Evolutionary conservation across 1,140 invertebrate genomes (phyloP).

Genomic region (Tribolium madens): DNA sequence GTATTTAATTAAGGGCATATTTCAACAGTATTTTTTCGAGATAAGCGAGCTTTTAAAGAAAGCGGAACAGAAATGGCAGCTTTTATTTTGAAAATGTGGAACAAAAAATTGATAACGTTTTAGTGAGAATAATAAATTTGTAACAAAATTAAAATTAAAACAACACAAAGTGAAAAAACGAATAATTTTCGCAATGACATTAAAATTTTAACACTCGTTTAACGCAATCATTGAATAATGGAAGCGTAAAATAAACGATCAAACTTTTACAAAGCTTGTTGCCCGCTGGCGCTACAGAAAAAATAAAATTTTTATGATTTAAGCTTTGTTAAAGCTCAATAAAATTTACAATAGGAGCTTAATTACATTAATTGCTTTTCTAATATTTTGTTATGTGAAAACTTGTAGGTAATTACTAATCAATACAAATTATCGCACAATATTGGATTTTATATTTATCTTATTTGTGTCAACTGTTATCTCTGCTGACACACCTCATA

Average conservation of each 20-base stretch:
- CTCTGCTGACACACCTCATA: neutral
- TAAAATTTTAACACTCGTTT: constrained; percentile 12
- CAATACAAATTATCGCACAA: too few relatives aligned
- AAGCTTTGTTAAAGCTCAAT: neutral
- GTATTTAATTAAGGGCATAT: constrained; percentile 11
- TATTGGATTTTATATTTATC: too few relatives aligned
- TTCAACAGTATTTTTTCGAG: constrained; percentile 1
- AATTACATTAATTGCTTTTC: neutral
- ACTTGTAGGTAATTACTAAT: too few relatives aligned
- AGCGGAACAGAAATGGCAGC: neutral
- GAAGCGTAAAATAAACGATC: neutral
- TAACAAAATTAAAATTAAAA: too few relatives aligned
- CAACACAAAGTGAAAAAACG: neutral
- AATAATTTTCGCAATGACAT: neutral
- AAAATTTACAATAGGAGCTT: neutral
- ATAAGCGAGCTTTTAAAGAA: constrained; percentile 27
- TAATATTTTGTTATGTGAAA: too few relatives aligned
- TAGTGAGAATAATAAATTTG: neutral
- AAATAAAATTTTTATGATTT: constrained; percentile 20
- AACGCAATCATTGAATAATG: constrained; percentile 28
- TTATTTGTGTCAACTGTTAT: neutral
- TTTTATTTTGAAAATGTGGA: neutral
- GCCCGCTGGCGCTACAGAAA: neutral
- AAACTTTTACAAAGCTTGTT: constrained; percentile 18
- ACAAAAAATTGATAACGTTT: neutral